Evolutionary conservation across 37 sponge, comb jelly and placozoan genomes (phyloP), one percentile per base, ranked within the genome.

Genomic region (Halichondria panicea): DNA sequence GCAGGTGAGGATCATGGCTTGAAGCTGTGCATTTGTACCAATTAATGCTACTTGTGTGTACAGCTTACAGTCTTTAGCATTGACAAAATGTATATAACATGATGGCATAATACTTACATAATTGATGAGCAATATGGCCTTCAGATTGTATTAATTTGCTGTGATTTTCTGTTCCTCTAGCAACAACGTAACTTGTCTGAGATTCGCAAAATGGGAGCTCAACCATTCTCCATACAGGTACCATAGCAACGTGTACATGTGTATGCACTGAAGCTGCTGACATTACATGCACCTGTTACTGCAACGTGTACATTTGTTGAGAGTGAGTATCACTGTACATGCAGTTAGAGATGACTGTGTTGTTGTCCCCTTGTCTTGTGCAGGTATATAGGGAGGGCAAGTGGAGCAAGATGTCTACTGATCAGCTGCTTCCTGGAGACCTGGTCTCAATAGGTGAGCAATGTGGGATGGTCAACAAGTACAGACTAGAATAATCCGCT

Each of bases 391-490:
- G 99, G 38, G 81, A 75, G 30, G 66, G 60, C 39, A 85, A 81
- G 55, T 98, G 99, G 99, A 44, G 59, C 15, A 82, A 80, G 42
- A 70, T 95, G 31, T 56, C 63, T 36, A 87, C 75, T 28, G 86
- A 93, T 32, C 79, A 87, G 27, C 85, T 95, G 55, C 53, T 84
- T 24, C 98, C 98, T 38, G 98, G 98, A 30, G 98, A 97, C 72
- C 63, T 97, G 15, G 66, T 94, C 42, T 97, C 91, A 24, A 58
- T 90, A 56, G 77, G 91, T 90, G 54, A 63, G 77, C 37, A 18
- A n/a, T n/a, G n/a, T n/a, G n/a, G n/a, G n/a, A n/a, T n/a, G n/a
- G n/a, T n/a, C n/a, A n/a, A n/a, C n/a, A n/a, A n/a, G n/a, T n/a
- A n/a, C n/a, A n/a, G n/a, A n/a, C n/a, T n/a, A n/a, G n/a, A n/a